A percentile compares a stretch with the other conserved stretches of the same genome.
Evolutionary conservation across 2,797 vertebrate genomes (phyloP).

Genomic region (Pantherophis alleghaniensis): DNA sequence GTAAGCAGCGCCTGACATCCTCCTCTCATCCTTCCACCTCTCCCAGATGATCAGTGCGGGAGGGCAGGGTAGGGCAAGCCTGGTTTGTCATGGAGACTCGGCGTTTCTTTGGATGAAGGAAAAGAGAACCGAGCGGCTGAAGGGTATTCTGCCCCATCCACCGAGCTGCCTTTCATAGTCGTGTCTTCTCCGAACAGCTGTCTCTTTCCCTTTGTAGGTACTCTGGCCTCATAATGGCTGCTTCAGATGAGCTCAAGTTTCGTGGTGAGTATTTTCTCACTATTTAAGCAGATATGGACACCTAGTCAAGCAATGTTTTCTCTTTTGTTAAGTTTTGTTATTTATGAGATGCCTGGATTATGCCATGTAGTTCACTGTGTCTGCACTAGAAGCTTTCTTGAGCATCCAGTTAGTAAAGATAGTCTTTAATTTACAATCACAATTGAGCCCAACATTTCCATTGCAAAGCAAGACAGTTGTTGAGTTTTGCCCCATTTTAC

Average conservation of each 20-base stretch:
- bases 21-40: neutral
- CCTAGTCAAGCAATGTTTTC: neutral
- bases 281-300: neutral
- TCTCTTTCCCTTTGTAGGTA: neutral
- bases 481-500: neutral
- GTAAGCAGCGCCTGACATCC: neutral
- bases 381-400: neutral
- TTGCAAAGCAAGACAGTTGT: neutral
- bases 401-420: neutral
- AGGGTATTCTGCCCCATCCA: neutral
- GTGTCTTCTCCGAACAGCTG: neutral
- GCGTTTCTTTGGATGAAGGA: neutral
- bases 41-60: neutral
- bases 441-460: neutral
- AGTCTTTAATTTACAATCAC: neutral
- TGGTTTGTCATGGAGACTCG: neutral
- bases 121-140: neutral
- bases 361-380: neutral
- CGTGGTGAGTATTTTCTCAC: constrained; percentile 72
- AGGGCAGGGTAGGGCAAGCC: neutral
- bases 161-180: neutral
- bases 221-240: constrained; percentile 70
- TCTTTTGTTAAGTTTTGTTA: neutral
- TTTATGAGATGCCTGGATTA: neutral
- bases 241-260: constrained; percentile 81